Evolutionary conservation across 2,113 vertebrate genomes (phyloP).

Genomic region (Saguinus midas): DNA sequence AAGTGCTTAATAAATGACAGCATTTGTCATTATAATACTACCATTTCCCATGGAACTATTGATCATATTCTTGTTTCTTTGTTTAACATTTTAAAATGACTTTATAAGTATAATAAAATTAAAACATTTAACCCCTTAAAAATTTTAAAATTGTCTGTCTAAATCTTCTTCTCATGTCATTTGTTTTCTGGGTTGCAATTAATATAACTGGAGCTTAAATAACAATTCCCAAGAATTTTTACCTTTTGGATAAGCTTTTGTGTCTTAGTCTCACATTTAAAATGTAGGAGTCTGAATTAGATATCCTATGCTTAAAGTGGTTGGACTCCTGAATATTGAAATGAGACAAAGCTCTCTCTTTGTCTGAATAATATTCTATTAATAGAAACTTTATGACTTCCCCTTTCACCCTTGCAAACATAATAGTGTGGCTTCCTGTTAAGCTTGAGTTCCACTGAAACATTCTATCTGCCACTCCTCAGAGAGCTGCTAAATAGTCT

Average conservation of each 20-base stretch:
- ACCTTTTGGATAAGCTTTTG: background rate
- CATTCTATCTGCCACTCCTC: background rate
- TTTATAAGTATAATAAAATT: slow-evolving; percentile 19
- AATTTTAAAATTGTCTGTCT: background rate
- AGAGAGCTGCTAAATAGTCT: background rate
- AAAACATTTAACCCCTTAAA: background rate
- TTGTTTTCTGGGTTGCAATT: background rate
- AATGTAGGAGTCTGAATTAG: background rate
- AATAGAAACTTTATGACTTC: background rate
- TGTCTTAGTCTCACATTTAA: background rate
- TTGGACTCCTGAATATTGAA: background rate
- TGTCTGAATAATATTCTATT: background rate
- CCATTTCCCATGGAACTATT: background rate
- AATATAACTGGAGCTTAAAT: background rate
- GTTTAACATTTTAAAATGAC: background rate
- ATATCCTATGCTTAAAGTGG: background rate
- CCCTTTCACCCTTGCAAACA: background rate
- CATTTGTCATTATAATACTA: background rate
- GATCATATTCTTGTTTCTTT: background rate
- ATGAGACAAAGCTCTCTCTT: background rate
- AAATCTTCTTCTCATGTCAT: background rate
- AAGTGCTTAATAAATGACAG: background rate
- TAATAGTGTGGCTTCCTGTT: background rate
- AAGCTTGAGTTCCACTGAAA: background rate
- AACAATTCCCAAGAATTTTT: background rate